phyloP scores from a whole-genome alignment of 2,888 invertebrate genomes.

The Hymenopus coronatus region DNA sequence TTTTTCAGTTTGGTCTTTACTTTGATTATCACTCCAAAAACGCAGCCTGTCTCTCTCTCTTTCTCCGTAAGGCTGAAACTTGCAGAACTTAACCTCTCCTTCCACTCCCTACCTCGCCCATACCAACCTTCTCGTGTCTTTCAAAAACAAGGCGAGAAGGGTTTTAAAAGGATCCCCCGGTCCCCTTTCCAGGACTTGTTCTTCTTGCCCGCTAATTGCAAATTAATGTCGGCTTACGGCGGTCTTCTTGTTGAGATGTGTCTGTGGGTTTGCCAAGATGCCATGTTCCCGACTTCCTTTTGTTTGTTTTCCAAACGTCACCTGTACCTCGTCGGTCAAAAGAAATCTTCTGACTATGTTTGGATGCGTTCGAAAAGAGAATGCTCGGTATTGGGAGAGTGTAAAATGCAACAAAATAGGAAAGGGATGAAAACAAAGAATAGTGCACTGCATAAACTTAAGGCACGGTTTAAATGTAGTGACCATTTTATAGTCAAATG shows the following conservation, averaged over 20 bases:
- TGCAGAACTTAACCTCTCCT: background rate
- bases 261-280: background rate
- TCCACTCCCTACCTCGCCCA: background rate
- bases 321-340: background rate
- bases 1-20: background rate
- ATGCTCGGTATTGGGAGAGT: too few relatives aligned
- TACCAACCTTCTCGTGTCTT: background rate
- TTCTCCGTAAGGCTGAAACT: background rate
- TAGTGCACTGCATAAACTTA: too few relatives aligned
- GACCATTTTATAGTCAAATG: too few relatives aligned
- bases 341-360: background rate
- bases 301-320: background rate
- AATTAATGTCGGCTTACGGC: constrained; percentile 25
- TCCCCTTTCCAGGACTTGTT: constrained; percentile 1
- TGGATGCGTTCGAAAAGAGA: background rate
- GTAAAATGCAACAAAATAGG: too few relatives aligned
- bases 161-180: background rate
- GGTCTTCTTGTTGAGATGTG: background rate
- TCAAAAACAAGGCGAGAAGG: background rate
- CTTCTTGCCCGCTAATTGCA: constrained; percentile 23
- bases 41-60: background rate
- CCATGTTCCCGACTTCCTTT: background rate
- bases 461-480: too few relatives aligned
- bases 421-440: too few relatives aligned
- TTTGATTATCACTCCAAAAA: background rate